phyloP scores from a whole-genome alignment of 2,113 vertebrate genomes.

The Muntiacus muntjak region DNA sequence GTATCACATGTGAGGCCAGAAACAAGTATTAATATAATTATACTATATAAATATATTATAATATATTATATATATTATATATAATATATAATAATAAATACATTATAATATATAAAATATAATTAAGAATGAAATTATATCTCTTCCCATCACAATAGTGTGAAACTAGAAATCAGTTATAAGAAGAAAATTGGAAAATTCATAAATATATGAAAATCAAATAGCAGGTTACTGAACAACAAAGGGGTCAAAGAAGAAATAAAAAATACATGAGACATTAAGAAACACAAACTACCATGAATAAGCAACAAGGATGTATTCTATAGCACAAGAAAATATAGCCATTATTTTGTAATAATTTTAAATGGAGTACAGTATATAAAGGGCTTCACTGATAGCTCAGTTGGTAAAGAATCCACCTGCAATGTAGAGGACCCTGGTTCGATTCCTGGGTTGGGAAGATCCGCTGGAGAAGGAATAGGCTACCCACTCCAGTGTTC shows the following conservation, averaged over 20 bases:
- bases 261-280: not conserved
- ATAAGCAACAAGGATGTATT: not conserved
- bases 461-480: not conserved
- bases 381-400: not conserved
- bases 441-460: not conserved
- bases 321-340: not conserved
- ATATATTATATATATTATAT: too few species aligned
- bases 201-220: not conserved
- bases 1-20: not conserved
- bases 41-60: too few species aligned
- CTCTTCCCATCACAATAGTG: not conserved
- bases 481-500: not conserved
- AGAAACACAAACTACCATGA: not conserved
- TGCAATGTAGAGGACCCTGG: not conserved
- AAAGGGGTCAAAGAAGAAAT: not conserved
- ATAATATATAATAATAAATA: too few species aligned
- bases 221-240: not conserved
- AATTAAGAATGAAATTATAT: not conserved
- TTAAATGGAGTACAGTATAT: not conserved
- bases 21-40: not conserved
- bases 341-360: not conserved
- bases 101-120: not conserved
- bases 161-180: not conserved
- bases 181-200: not conserved
- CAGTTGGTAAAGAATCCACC: not conserved